phyloP scores from a whole-genome alignment of 2,888 invertebrate species.

The Plusia festucae region DNA sequence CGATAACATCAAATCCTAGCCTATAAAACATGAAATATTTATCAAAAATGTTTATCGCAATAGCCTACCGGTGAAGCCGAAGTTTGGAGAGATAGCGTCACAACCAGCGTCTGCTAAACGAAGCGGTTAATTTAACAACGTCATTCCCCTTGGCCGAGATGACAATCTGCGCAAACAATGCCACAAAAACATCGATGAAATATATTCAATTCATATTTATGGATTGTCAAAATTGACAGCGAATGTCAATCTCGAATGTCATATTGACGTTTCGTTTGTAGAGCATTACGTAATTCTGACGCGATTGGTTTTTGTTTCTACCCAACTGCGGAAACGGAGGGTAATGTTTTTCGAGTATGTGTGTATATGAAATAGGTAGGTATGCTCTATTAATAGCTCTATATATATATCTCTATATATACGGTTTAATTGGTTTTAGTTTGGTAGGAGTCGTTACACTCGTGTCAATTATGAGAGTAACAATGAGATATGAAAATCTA shows the following conservation, averaged over 20 bases:
- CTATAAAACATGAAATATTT: not conserved
- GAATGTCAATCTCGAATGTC: not conserved
- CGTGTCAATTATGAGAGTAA: too few relatives aligned
- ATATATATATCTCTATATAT: too few relatives aligned
- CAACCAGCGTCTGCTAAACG: not conserved
- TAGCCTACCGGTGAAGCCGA: constrained; percentile 18
- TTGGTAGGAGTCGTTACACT: too few relatives aligned
- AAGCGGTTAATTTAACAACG: constrained; percentile 6
- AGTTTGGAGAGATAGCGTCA: constrained; percentile 43
- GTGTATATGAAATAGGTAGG: too few relatives aligned
- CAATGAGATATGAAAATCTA: too few relatives aligned
- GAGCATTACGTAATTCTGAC: not conserved
- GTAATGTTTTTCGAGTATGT: too few relatives aligned
- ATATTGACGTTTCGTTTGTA: not conserved
- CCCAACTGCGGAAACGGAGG: too few relatives aligned
- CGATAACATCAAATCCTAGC: not conserved
- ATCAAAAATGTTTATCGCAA: not conserved
- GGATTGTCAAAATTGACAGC: not conserved
- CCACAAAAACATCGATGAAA: constrained; percentile 3
- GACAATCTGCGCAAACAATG: constrained; percentile 5
- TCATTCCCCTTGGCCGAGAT: constrained; percentile 4
- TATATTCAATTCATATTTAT: not conserved
- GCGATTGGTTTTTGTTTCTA: constrained; percentile 2
- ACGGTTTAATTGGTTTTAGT: too few relatives aligned
- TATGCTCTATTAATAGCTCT: too few relatives aligned